Percentiles rank a stretch among this genome's conserved stretches.
phyloP scores from a whole-genome alignment of 2,797 vertebrate species.

The Sebastes nivosus region DNA sequence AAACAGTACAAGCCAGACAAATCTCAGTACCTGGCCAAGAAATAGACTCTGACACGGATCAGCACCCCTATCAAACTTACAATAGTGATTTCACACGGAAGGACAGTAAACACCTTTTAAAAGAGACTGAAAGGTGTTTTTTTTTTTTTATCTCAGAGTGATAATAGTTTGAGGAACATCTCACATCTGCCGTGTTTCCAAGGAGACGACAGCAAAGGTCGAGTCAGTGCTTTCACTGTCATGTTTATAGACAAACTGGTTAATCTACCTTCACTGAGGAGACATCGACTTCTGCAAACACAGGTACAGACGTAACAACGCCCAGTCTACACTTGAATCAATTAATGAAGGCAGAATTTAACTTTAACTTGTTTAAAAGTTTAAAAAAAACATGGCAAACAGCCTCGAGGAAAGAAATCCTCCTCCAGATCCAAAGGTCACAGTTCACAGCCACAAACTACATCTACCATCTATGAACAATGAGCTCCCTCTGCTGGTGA shows the following conservation, averaged over 20 bases:
- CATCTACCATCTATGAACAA: constrained; percentile 6
- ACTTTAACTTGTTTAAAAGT: neutral
- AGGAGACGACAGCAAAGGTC: constrained; percentile 56
- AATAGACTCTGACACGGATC: neutral
- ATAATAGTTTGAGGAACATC: constrained; percentile 21
- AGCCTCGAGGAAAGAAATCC: neutral
- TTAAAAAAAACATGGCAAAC: neutral
- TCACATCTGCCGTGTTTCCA: constrained; percentile 57
- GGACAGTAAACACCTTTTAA: neutral
- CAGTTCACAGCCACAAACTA: neutral
- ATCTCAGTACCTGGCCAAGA: neutral
- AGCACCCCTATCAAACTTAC: neutral
- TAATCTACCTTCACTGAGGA: constrained; percentile 10
- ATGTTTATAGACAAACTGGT: constrained; percentile 46
- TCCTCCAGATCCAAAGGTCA: constrained; percentile 11
- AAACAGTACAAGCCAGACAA: neutral
- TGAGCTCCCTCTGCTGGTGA: constrained; percentile 62
- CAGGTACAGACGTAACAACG: neutral
- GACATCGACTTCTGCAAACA: constrained; percentile 23
- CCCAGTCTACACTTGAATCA: neutral
- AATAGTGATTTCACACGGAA: neutral
- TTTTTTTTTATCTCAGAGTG: neutral
- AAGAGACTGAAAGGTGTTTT: neutral
- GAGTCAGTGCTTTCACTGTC: neutral
- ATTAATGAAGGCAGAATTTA: neutral